phyloP scores from a whole-genome alignment of 2,113 vertebrate genomes.

The Cheirogaleus medius region DNA sequence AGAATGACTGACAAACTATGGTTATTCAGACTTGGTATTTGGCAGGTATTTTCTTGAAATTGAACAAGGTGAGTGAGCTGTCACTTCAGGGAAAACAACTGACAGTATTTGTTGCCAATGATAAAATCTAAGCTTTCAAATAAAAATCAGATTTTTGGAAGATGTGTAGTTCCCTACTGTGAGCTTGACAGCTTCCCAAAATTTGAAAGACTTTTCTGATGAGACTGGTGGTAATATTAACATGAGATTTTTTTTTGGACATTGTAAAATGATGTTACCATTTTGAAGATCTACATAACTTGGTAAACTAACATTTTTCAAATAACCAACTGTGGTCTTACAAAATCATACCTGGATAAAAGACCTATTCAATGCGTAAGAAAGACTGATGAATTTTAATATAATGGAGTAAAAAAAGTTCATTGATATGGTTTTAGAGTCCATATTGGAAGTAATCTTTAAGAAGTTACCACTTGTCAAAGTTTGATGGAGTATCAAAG shows the following conservation, averaged over 20 bases:
- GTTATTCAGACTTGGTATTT: slow-evolving; percentile 40
- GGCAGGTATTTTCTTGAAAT: slow-evolving; percentile 50
- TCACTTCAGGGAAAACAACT: slow-evolving; percentile 62
- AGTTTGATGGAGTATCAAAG: not conserved
- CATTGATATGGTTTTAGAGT: slow-evolving; percentile 25
- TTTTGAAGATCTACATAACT: slow-evolving; percentile 47
- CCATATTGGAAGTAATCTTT: slow-evolving; percentile 11
- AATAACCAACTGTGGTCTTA: slow-evolving; percentile 6
- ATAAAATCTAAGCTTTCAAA: slow-evolving; percentile 57
- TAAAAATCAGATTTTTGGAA: slow-evolving; percentile 60
- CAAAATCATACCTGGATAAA: slow-evolving; percentile 5
- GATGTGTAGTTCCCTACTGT: slow-evolving; percentile 33
- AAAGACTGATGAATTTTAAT: not conserved
- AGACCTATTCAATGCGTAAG: not conserved
- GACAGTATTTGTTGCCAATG: slow-evolving; percentile 53
- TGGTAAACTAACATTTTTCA: slow-evolving; percentile 35
- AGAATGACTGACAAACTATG: slow-evolving; percentile 29
- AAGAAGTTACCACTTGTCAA: slow-evolving; percentile 21
- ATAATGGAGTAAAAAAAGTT: not conserved
- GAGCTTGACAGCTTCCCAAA: slow-evolving; percentile 41
- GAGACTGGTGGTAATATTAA: slow-evolving; percentile 49
- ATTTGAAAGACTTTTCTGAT: slow-evolving; percentile 33
- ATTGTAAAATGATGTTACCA: slow-evolving; percentile 28
- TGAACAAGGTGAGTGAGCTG: slow-evolving; percentile 55
- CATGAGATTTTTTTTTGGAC: not conserved